Percentiles rank a stretch among this genome's conserved stretches.
Conservation (phyloP, 2,888 invertebrate species). For the Acronicta leporina region DNA sequence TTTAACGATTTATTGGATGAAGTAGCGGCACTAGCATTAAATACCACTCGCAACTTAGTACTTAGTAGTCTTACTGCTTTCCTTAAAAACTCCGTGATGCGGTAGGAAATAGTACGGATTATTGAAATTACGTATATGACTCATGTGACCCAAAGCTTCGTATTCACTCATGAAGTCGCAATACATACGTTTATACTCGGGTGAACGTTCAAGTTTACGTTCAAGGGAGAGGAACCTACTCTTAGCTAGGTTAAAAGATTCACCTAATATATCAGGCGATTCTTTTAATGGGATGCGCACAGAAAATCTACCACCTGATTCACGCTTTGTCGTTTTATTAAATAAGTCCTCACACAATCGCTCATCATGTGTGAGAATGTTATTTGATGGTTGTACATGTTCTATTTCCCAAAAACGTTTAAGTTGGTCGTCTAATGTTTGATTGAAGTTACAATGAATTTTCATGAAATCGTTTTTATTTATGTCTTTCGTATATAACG, state of each 20-base stretch:
- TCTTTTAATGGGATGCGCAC: too few relatives aligned
- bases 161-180: too few relatives aligned
- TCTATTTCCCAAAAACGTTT: slow-evolving; percentile 1
- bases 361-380: background rate
- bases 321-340: too few relatives aligned
- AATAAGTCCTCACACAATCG: too few relatives aligned
- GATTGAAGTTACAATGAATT: slow-evolving; percentile 2
- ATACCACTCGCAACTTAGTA: background rate
- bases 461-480: too few relatives aligned
- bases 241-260: too few relatives aligned
- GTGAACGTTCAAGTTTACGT: too few relatives aligned
- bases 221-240: too few relatives aligned
- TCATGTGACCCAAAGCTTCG: too few relatives aligned
- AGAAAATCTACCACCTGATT: too few relatives aligned
- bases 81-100: slow-evolving; percentile 3
- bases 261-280: too few relatives aligned
- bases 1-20: slow-evolving; percentile 4
- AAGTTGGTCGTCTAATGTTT: background rate
- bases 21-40: background rate
- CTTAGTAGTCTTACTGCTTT: slow-evolving; percentile 1
- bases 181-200: too few relatives aligned
- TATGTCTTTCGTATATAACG: background rate
- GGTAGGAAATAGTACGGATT: background rate
- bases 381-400: background rate
- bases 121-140: background rate